Conservation (phyloP, 2,113 vertebrate species). For the Crotalus helleri region DNA sequence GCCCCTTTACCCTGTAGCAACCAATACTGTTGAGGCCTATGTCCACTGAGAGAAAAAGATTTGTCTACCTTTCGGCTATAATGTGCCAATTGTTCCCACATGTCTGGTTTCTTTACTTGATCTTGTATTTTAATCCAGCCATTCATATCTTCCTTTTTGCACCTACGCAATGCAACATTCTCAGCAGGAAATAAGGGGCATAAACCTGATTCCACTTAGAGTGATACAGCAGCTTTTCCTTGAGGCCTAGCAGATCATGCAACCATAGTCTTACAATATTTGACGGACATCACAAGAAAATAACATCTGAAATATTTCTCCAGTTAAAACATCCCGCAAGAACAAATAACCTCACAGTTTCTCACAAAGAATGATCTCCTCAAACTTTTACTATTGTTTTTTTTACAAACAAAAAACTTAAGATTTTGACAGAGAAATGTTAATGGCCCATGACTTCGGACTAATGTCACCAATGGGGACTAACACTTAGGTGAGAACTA, state of each 20-base stretch:
- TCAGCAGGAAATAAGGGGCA: not conserved
- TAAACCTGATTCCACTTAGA: not conserved
- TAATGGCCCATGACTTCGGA: not conserved
- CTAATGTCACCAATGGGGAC: not conserved
- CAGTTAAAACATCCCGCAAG: not conserved
- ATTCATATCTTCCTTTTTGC: not conserved
- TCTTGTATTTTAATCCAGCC: not conserved
- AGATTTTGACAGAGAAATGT: not conserved
- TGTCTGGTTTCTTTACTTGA: not conserved
- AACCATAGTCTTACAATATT: slow-evolving; percentile 1
- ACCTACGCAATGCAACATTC: not conserved
- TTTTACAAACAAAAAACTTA: not conserved
- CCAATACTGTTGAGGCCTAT: not conserved
- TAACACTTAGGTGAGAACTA: not conserved
- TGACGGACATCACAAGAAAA: not conserved
- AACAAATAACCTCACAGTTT: not conserved
- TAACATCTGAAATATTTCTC: not conserved
- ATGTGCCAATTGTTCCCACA: not conserved
- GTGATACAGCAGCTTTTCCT: not conserved
- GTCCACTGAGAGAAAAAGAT: not conserved
- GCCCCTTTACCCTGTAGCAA: not conserved
- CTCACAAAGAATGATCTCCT: not conserved
- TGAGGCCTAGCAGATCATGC: not conserved
- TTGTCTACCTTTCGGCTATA: not conserved
- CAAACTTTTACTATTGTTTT: not conserved